phyloP scores from a whole-genome alignment of 2,888 invertebrate genomes.

The Timandra comae region DNA sequence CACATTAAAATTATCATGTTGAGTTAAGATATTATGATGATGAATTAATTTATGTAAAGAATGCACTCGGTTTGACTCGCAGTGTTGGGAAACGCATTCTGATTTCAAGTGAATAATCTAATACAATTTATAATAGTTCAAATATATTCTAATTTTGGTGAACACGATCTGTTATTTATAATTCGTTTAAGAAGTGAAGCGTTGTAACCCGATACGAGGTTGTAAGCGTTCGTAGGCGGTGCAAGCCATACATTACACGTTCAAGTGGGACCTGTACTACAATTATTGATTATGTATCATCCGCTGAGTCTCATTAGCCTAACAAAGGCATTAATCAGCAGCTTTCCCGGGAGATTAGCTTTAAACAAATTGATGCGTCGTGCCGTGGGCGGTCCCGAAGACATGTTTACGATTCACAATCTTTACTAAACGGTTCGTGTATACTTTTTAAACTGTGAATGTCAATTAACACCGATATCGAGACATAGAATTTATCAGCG shows the following conservation, averaged over 20 bases:
- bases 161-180: too few relatives aligned
- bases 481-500: conserved; percentile 35
- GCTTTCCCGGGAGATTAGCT: conserved; percentile 59
- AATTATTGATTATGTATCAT: conserved; percentile 57
- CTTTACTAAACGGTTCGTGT: conserved; percentile 31
- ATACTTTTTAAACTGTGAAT: conserved; percentile 28
- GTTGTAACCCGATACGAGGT: too few relatives aligned
- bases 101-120: too few relatives aligned
- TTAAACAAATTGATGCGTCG: conserved; percentile 61
- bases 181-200: too few relatives aligned
- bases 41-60: too few relatives aligned
- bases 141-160: too few relatives aligned
- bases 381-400: conserved; percentile 47
- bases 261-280: conserved; percentile 18
- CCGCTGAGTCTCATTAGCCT: conserved; percentile 58
- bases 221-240: conserved; percentile 31
- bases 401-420: conserved; percentile 49
- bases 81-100: too few relatives aligned
- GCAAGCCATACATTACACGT: conserved; percentile 12
- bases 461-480: conserved; percentile 50
- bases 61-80: too few relatives aligned
- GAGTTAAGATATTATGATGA: too few relatives aligned
- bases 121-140: too few relatives aligned
- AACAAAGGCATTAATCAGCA: conserved; percentile 61
- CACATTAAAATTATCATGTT: too few relatives aligned